phyloP scores from a whole-genome alignment of 2,113 vertebrate genomes.

The Microcebus lehilahytsara region DNA sequence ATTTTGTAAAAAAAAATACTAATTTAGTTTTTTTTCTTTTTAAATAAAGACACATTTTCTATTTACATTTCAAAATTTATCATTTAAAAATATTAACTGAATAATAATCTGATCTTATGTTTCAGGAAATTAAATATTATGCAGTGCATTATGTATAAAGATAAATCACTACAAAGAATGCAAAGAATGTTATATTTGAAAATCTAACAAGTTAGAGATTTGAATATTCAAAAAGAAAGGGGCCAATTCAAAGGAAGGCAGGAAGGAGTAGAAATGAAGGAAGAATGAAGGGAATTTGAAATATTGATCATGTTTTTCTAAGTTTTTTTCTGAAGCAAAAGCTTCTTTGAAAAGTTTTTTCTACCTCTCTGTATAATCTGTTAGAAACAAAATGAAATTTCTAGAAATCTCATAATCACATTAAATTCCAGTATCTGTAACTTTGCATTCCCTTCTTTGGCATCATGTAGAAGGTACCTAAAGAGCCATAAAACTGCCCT shows the following conservation, averaged over 20 bases:
- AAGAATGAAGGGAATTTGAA: not conserved
- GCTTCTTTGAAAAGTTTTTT: not conserved
- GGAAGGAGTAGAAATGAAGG: not conserved
- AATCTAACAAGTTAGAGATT: not conserved
- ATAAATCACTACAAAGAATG: not conserved
- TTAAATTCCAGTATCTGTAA: not conserved
- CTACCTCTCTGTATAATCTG: not conserved
- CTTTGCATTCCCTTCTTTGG: not conserved
- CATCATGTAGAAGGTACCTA: not conserved
- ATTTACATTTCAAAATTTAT: not conserved
- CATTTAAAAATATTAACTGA: not conserved
- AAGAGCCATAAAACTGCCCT: not conserved
- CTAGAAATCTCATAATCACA: not conserved
- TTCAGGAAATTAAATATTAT: not conserved
- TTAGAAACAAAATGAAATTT: not conserved
- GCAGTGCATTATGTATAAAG: not conserved
- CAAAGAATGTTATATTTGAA: not conserved
- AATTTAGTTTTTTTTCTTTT: not conserved
- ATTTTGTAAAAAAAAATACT: not conserved
- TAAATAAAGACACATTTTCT: not conserved
- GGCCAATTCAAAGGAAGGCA: not conserved
- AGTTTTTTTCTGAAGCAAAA: not conserved
- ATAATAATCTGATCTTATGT: not conserved
- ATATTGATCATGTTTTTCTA: not conserved
- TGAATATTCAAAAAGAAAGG: not conserved